Base-by-base conservation (phyloP, 2,113 vertebrate genomes). In the Urocolius indicus region DNA sequence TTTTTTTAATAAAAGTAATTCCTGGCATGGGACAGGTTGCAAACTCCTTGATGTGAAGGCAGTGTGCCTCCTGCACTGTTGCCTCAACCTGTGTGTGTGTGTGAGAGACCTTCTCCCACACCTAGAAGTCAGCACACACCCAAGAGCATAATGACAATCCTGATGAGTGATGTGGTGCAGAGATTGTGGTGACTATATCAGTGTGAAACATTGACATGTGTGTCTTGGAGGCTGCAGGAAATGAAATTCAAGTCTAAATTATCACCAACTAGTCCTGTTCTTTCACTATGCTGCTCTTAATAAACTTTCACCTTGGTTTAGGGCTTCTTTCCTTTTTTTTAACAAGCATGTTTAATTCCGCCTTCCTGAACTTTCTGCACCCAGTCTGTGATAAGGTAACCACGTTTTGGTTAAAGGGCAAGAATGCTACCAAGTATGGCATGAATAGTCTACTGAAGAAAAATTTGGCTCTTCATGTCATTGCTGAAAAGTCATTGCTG, bases 101-200 rank as follows among this genome's bases (percentile, higher is more conserved):
- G 52, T 8, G 34, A 11, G 36, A 29, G 36, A 34, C 34, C 52
- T 36, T 45, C 10, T 10, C 4, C 9, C 30, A 5, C 27, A 12
- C 32, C 32, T 16, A 4, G 38, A 13, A 32, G 14, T 18, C 43
- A n/a, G 18, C 27, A 11, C 61, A 1, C 27, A 15, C 41, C n/a
- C 22, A 3, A 5, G 2, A 7, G 2, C 32, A 4, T 1, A 2
- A 15, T 30, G 32, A 52, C 18, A 9, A 2, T 10, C 38, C 48
- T 1, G 0, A 16, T 22, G 38, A 12, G 43, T 6, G 43, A 19
- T 2, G 32, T 20, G 27, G 16, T 26, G 43, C n/a, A 26, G 34
- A 20, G 76, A 29, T 3, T 19, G 29, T 6, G 54, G 29, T 4
- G 41, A 9, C 13, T 13, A 29, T 29, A 27, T 10, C 54, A 13